Evolutionary conservation across 1,140 invertebrate species (phyloP), one percentile per base, ranked within the genome.

Genomic region (roundworm (Caenorhabditis elegans)): DNA sequence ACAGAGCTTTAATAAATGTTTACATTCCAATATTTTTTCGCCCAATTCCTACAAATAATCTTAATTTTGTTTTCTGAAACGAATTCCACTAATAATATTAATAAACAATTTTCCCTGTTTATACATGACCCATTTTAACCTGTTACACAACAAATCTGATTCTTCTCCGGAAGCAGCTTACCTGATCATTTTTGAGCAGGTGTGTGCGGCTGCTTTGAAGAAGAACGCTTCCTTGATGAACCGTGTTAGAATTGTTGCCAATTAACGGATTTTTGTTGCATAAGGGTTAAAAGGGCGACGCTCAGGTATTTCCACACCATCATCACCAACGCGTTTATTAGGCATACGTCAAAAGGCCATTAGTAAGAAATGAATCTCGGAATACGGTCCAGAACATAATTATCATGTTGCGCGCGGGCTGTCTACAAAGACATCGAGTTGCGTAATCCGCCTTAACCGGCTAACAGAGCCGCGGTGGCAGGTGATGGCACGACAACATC

Each of bases 331-430:
- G 26, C 53, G 13, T 70, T 70, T 70, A 70, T 70, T 70, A 39
- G 60, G 60, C 60, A 70, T 1, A 70, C 60, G 60, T 70, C 60
- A 70, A 70, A 70, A 70, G 60, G 60, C 39, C 60, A 70, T 70
- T 70, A 70, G 60, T 70, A 19, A 22, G 60, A 70, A 70, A 70
- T 70, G 60, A 70, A 43, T 70, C 60, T 70, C 60, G 60, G 60
- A 70, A 70, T 70, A 70, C 60, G 60, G 60, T 70, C 19, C 60
- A 34, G 2, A n/a, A 70, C 60, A 70, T 70, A 70, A 70, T 70
- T 70, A 70, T 70, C 34, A 70, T 70, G 53, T 60, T 60, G 53
- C 53, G 53, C 53, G 60, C 60, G 60, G 34, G 34, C 34, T 70
- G 60, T 39, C 60, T 70, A 70, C 60, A 70, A 70, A 70, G 60